These are phyloP conservation scores for Hyles euphorbiae DNA, from an alignment of 1,140 invertebrate genomes.

Conservation along the genomic window DNA sequence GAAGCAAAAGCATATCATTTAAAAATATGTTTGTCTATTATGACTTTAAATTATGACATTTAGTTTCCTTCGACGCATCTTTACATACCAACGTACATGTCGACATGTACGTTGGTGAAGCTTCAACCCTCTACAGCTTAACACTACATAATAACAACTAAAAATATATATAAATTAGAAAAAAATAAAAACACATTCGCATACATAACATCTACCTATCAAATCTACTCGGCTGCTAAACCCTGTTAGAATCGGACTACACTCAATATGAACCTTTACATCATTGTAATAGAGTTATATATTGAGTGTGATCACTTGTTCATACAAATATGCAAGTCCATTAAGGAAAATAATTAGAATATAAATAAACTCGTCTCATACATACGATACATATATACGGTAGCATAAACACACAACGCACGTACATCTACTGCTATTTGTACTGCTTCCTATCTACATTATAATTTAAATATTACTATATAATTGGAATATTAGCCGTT, in stretches of 20 bases:
- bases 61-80: conserved; percentile 15
- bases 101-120: conserved; percentile 19
- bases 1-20: background rate
- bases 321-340: background rate
- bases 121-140: conserved; percentile 43
- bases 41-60: background rate
- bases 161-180: conserved; percentile 14
- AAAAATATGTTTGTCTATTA: background rate
- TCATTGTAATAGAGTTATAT: no score
- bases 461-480: conserved; percentile 11
- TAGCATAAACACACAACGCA: conserved; percentile 51
- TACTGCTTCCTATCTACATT: conserved; percentile 46
- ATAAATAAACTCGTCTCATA: conserved; percentile 34
- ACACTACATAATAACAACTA: conserved; percentile 18
- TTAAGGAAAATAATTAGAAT: background rate
- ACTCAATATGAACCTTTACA: background rate
- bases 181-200: conserved; percentile 50
- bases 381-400: conserved; percentile 40
- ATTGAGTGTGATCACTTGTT: background rate
- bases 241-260: background rate
- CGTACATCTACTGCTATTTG: conserved; percentile 47
- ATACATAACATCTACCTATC: conserved; percentile 71
- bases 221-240: conserved; percentile 23
- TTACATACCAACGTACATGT: conserved; percentile 10
- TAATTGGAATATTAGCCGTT: background rate